Base-by-base conservation (phyloP, 1,140 invertebrate genomes). In the Prorops nasuta region DNA sequence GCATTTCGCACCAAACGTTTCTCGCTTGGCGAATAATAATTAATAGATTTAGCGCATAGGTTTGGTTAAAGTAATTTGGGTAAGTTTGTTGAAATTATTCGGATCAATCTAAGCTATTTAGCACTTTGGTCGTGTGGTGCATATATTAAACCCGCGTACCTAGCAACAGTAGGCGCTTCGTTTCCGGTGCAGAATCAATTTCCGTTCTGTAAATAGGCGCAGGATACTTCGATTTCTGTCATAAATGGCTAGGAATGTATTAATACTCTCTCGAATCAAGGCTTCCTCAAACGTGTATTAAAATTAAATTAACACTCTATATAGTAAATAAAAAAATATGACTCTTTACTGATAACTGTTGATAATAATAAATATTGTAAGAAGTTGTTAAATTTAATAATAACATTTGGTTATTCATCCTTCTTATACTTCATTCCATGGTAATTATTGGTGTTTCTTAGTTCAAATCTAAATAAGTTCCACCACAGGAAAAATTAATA, bases 111-210 rank as follows among this genome's bases (percentile, higher is more conserved):
- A n/a, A n/a, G n/a, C n/a, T 28, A 28, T 28, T 10, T 4, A 10
- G 24, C 24, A 28, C 24, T 28, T 28, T 28, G 24, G 4, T 28
- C 24, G 24, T 10, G 24, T 10, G 24, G 24, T 4, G 10, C 4
- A 28, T 28, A 6, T 10, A 16, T 4, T 19, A 19, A 34, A 20
- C 24, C 37, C 16, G 24, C 19, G 32, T 16, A 16, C 38, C 22
- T 19, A 20, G 39, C 32, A 32, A 47, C 32, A 24, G 21, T 38
- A 20, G 16, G 39, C 32, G 42, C 19, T 46, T 46, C 44, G 44
- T 46, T 52, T 55, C 53, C 53, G 44, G 40, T 16, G 24, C 39
- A 20, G 40, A 55, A 55, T 55, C 49, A 55, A 55, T 55, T 55
- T 55, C 53, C 49, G 44, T n/a, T 18, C 22, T 39, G 41, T 50